A percentile compares a stretch with the other conserved stretches of the same genome.
Conservation (phyloP, 2,888 invertebrate genomes). For the Sinohyriopsis cumingii region DNA sequence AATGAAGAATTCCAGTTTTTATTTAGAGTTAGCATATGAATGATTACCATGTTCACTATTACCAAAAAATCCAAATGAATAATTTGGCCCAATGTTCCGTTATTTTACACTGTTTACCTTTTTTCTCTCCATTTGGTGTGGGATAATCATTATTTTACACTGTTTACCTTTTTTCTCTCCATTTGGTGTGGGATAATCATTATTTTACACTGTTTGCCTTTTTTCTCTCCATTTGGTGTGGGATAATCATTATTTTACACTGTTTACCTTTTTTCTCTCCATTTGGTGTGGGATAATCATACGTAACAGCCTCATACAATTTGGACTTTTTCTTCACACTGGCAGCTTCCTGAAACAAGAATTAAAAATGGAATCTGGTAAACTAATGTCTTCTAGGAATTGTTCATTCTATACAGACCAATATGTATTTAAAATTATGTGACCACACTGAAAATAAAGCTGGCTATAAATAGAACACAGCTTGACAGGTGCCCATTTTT, state of each 20-base stretch:
- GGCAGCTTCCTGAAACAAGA: background rate
- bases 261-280: conserved; percentile 54
- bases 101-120: conserved; percentile 33
- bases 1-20: too few species aligned
- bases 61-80: too few species aligned
- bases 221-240: conserved; percentile 53
- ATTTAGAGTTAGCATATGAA: too few species aligned
- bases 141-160: conserved; percentile 19
- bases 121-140: conserved; percentile 48
- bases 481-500: too few species aligned
- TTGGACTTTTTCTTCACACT: conserved; percentile 12
- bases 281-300: conserved; percentile 33
- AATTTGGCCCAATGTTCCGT: background rate
- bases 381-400: too few species aligned
- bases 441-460: too few species aligned
- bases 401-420: too few species aligned
- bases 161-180: conserved; percentile 52
- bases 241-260: too few species aligned
- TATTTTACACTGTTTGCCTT: conserved; percentile 32
- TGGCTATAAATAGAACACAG: too few species aligned
- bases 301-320: conserved; percentile 21
- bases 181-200: too few species aligned
- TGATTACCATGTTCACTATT: too few species aligned
- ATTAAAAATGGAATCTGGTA: background rate
- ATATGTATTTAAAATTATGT: too few species aligned